Conservation (phyloP, 2,797 vertebrate species). For the Denticeps clupeoides region DNA sequence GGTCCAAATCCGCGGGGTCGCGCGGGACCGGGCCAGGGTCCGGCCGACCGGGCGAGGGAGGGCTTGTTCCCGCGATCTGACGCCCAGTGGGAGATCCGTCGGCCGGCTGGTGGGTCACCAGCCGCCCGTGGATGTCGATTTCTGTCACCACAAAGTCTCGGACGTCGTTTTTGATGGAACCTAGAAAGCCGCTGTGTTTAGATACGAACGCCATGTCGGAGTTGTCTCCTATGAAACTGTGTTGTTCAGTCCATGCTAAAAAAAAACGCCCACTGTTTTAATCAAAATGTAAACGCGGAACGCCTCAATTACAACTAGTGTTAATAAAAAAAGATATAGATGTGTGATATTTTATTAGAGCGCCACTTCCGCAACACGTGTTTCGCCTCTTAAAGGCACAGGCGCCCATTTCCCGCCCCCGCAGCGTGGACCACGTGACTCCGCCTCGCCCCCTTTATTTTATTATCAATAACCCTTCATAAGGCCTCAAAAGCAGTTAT, state of each 20-base stretch:
- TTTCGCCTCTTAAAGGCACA: neutral
- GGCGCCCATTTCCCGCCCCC: neutral
- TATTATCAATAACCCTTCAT: too few species aligned
- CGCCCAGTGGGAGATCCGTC: constrained; percentile 9
- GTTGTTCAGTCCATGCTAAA: neutral
- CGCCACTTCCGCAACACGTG: neutral
- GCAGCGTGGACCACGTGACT: too few species aligned
- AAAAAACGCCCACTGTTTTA: too few species aligned
- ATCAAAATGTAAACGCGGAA: too few species aligned
- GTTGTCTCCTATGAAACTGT: too few species aligned
- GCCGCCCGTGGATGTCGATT: constrained; percentile 54
- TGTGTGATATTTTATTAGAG: too few species aligned
- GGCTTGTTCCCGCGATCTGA: too few species aligned
- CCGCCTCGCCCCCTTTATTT: too few species aligned
- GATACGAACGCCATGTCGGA: constrained; percentile 46
- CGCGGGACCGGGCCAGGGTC: constrained; percentile 13
- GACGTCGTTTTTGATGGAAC: constrained; percentile 72
- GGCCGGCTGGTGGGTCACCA: constrained; percentile 46
- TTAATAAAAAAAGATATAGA: too few species aligned
- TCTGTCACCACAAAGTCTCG: constrained; percentile 83
- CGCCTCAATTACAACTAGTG: too few species aligned
- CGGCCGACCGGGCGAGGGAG: too few species aligned
- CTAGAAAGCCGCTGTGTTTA: constrained; percentile 70
- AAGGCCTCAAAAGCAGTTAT: too few species aligned
- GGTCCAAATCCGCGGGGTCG: constrained; percentile 39